A percentile compares a stretch with the other conserved stretches of the same genome.
phyloP scores from a whole-genome alignment of 2,113 vertebrate genomes.

The Nettapus auritus region DNA sequence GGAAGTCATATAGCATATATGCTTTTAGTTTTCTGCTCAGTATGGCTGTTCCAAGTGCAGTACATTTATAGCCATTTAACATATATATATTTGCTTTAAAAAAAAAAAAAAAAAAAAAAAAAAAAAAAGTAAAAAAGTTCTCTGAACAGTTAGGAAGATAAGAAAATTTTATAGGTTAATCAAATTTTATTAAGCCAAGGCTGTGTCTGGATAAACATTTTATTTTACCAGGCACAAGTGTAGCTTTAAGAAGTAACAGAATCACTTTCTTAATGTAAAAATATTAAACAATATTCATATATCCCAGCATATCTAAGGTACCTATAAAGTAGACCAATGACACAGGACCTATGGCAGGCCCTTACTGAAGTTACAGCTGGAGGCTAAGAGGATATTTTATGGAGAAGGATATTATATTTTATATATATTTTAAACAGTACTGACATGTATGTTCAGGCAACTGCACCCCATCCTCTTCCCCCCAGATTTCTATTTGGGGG shows the following conservation, averaged over 20 bases:
- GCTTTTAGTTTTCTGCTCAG: neutral
- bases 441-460: neutral
- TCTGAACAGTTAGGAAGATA: neutral
- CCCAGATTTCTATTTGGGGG: neutral
- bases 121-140: neutral
- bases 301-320: neutral
- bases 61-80: neutral
- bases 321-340: neutral
- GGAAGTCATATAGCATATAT: neutral
- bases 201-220: neutral
- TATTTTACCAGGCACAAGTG: neutral
- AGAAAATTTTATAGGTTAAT: neutral
- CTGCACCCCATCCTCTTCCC: neutral
- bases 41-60: neutral
- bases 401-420: neutral
- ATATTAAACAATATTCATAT: neutral
- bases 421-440: neutral
- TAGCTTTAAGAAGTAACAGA: neutral
- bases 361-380: neutral
- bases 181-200: neutral
- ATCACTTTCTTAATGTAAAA: neutral
- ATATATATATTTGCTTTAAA: neutral
- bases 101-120: neutral
- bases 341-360: neutral
- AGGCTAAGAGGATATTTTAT: neutral